These are phyloP conservation scores for Pseudochirops cupreus DNA, from an alignment of 2,797 vertebrate species.

Conservation along the genomic window DNA sequence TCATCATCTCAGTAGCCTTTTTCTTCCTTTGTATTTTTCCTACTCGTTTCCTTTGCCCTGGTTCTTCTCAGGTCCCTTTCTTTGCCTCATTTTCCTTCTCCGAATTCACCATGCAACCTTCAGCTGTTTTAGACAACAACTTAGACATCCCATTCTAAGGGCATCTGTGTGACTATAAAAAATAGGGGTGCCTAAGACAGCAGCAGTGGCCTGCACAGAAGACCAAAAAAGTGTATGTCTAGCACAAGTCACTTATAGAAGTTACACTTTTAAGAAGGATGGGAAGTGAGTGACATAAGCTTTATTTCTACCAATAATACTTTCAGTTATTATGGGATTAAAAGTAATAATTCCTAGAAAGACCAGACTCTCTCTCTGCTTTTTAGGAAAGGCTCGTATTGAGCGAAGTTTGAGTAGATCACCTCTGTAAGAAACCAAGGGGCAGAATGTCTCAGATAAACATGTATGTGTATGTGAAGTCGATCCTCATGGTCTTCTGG, in stretches of 20 bases:
- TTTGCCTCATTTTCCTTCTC: not conserved
- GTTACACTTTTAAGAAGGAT: conserved; percentile 46
- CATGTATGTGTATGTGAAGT: not conserved
- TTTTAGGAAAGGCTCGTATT: not conserved
- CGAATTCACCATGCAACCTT: not conserved
- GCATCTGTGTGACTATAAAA: fast-evolving
- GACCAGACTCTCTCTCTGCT: not conserved
- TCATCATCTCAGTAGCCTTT: not conserved
- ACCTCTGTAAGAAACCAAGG: not conserved
- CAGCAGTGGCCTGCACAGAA: conserved; percentile 44
- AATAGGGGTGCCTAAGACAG: conserved; percentile 49
- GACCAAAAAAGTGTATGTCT: not conserved
- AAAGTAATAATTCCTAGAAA: not conserved
- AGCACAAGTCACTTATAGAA: conserved; percentile 5
- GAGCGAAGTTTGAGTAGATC: not conserved
- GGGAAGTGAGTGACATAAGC: conserved; percentile 21
- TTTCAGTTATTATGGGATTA: conserved; percentile 13
- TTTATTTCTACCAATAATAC: conserved; percentile 56
- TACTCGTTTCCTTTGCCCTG: not conserved
- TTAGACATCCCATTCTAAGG: not conserved
- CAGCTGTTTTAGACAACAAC: fast-evolving
- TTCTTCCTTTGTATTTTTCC: no score
- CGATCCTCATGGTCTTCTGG: not conserved
- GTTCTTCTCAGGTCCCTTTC: not conserved
- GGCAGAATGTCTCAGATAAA: not conserved